A percentile compares a stretch with the other conserved stretches of the same genome.
Evolutionary conservation across 2,888 invertebrate genomes (phyloP).

Genomic region (Galerucella pusilla): DNA sequence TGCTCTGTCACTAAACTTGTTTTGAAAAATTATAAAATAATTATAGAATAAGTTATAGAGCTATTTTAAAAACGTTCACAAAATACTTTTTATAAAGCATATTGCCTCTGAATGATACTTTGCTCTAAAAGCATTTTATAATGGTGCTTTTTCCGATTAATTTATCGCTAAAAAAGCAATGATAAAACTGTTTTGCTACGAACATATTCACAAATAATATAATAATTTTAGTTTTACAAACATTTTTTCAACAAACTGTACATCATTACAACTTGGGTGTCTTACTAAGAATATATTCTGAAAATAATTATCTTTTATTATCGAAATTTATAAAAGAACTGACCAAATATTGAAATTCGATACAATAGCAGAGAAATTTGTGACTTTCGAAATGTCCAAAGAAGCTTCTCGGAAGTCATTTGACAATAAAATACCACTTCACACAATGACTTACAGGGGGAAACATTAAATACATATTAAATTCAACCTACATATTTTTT

Average conservation of each 20-base stretch:
- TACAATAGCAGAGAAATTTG: slow-evolving; percentile 21
- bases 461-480: not conserved
- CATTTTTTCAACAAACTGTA: not conserved
- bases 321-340: slow-evolving; percentile 16
- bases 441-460: slow-evolving; percentile 10
- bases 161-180: no score
- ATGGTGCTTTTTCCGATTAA: no score
- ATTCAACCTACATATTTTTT: not conserved
- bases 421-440: slow-evolving; percentile 19
- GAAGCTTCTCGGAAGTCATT: slow-evolving; percentile 24
- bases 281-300: not conserved
- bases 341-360: slow-evolving; percentile 28
- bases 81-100: no score
- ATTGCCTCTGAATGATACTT: no score
- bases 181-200: no score
- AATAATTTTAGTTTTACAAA: no score
- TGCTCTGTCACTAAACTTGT: no score
- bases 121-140: no score
- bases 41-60: no score
- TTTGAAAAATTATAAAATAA: no score
- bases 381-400: slow-evolving; percentile 15
- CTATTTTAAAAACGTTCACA: no score
- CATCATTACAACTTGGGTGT: not conserved
- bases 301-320: slow-evolving; percentile 7
- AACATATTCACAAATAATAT: no score